Base-by-base conservation (phyloP, 2,797 vertebrate genomes). In the Notolabrus celidotus region DNA sequence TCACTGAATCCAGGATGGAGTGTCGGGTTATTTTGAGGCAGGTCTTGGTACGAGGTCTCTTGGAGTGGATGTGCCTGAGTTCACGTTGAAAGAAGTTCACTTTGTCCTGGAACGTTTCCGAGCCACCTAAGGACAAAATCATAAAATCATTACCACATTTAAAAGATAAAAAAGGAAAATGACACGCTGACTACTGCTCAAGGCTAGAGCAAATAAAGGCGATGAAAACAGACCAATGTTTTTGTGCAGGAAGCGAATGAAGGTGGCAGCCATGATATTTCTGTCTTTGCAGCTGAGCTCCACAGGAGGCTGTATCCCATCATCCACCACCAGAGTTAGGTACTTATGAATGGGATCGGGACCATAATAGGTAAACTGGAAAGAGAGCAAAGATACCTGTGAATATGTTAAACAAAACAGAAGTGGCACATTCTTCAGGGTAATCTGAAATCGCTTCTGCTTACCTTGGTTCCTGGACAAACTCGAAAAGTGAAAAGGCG, bases 91-190 rank as follows among this genome's bases (percentile, higher is more conserved):
- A 99, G 88, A 99, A 99, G 93, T 94, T 96, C 79, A 99, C 97
- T 86, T 99, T 99, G 88, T 99, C 98, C 89, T 99, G 98, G 90
- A 99, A 99, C 1, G 97, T 99, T 92, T 99, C 98, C 0, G 98
- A 99, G 86, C 98, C 98, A 71, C 98, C 98, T 99, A 49, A 15
- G 27, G 49, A 74, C 20, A 38, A 71, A 0, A 42, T 2, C 31
- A 25, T 55, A n/a, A 43, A 17, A 69, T 80, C n/a, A 85, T 43
- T 17, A 14, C 15, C 4, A n/a, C 17, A 2, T 17, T 9, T 19
- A 10, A 10, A 17, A 41, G n/a, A n/a, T n/a, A 9, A 52, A 12
- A 1, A 50, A 10, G 0, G 1, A 0, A 5, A 2, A 50, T 15
- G 15, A 46, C 2, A 14, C 11, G 11, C 17, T 1, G 15, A 51